Evolutionary conservation across 2,888 invertebrate genomes (phyloP).

Genomic region (Folsomia manolachei): DNA sequence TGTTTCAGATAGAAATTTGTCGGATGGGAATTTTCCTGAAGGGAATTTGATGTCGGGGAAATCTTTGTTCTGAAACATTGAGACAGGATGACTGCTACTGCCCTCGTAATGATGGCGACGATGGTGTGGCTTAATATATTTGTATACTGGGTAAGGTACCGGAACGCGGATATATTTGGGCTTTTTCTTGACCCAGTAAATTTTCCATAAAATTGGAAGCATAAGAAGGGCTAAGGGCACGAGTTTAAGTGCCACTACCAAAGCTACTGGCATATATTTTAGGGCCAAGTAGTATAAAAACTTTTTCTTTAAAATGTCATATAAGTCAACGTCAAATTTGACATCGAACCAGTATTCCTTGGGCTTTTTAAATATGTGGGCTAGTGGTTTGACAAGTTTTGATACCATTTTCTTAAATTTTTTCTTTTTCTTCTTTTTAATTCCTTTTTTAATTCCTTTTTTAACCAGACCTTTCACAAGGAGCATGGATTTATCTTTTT

Average conservation of each 20-base stretch:
- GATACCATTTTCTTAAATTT: conserved; percentile 3
- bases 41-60: not conserved
- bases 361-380: conserved; percentile 26
- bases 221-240: conserved; percentile 25
- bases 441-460: conserved; percentile 27
- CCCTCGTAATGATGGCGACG: not conserved
- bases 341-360: conserved; percentile 38
- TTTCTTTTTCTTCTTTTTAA: conserved; percentile 17
- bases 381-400: conserved; percentile 16
- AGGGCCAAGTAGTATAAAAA: conserved; percentile 30
- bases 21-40: too few species aligned
- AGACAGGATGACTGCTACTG: not conserved
- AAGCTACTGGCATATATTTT: conserved; percentile 37
- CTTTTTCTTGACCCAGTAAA: conserved; percentile 26
- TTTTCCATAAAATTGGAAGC: conserved; percentile 31
- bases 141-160: conserved; percentile 21
- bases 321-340: conserved; percentile 34
- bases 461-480: conserved; percentile 29
- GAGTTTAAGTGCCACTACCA: conserved; percentile 29
- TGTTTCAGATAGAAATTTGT: not conserved
- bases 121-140: not conserved
- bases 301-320: conserved; percentile 37
- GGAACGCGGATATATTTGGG: conserved; percentile 27
- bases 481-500: conserved; percentile 18
- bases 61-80: too few species aligned